phyloP scores from a whole-genome alignment of 2,797 vertebrate species.

The Acomys russatus region DNA sequence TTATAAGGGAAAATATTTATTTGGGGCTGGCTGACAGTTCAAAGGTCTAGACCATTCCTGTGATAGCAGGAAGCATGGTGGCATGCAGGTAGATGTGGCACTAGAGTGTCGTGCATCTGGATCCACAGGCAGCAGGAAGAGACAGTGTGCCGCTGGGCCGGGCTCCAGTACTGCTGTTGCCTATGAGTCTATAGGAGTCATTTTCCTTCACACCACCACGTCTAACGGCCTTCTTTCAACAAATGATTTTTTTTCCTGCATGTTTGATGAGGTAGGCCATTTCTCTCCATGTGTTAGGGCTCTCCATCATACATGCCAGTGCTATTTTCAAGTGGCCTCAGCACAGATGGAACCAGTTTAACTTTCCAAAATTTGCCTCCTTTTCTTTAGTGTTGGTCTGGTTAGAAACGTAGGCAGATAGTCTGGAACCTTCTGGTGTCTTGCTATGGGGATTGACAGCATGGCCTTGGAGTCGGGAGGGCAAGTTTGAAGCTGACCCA shows the following conservation, averaged over 20 bases:
- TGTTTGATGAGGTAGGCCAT: background rate
- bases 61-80: background rate
- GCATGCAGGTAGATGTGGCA: background rate
- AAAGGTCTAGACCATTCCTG: background rate
- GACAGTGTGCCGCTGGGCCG: background rate
- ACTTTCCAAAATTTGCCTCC: slow-evolving; percentile 90
- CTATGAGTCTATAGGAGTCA: background rate
- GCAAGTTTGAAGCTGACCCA: slow-evolving; percentile 94
- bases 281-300: background rate
- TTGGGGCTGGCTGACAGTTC: background rate
- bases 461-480: slow-evolving; percentile 90
- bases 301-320: background rate
- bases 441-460: slow-evolving; percentile 92
- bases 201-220: background rate
- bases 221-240: background rate
- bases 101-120: background rate
- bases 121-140: background rate
- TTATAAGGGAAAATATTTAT: background rate
- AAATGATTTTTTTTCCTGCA: background rate
- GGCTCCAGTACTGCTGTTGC: background rate
- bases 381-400: slow-evolving; percentile 85
- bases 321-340: background rate
- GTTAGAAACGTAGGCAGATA: slow-evolving; percentile 92
- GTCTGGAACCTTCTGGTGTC: slow-evolving; percentile 87
- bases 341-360: slow-evolving; percentile 89